These are phyloP conservation scores for Drosophila anceps DNA, from an alignment of 2,888 invertebrate species.

Conservation along the genomic window DNA sequence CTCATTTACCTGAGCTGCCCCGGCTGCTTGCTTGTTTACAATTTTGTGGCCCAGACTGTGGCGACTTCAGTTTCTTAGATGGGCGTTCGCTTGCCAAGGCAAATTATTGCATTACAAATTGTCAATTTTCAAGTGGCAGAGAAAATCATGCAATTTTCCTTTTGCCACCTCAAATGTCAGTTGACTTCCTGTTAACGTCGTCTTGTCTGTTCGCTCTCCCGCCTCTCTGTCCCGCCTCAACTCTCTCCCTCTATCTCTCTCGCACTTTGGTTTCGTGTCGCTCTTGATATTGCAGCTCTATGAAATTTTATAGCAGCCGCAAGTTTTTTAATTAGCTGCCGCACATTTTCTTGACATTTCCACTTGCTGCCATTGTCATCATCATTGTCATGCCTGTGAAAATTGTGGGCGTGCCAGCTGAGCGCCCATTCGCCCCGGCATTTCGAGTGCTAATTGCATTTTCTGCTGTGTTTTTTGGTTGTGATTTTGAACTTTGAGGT, in stretches of 20 bases:
- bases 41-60: conserved; percentile 40
- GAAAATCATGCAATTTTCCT: conserved; percentile 51
- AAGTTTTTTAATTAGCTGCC: conserved; percentile 75
- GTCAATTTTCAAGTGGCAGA: conserved; percentile 54
- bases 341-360: conserved; percentile 71
- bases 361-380: conserved; percentile 59
- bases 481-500: conserved; percentile 60
- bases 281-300: conserved; percentile 32
- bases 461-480: conserved; percentile 55
- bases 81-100: conserved; percentile 21
- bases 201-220: no score
- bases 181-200: not conserved
- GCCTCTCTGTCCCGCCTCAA: no score
- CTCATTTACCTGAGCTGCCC: not conserved
- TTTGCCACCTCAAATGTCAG: conserved; percentile 40
- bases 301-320: conserved; percentile 60
- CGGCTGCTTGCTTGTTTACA: conserved; percentile 28
- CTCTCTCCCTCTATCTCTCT: no score
- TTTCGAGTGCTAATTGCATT: conserved; percentile 73
- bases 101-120: conserved; percentile 67
- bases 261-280: not conserved
- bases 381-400: conserved; percentile 43
- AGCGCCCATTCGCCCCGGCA: conserved; percentile 15
- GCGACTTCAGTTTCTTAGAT: conserved; percentile 11
- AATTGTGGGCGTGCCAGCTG: conserved; percentile 37